Base-by-base conservation (phyloP, 2,797 vertebrate genomes). In the Phalloptychus januarius region DNA sequence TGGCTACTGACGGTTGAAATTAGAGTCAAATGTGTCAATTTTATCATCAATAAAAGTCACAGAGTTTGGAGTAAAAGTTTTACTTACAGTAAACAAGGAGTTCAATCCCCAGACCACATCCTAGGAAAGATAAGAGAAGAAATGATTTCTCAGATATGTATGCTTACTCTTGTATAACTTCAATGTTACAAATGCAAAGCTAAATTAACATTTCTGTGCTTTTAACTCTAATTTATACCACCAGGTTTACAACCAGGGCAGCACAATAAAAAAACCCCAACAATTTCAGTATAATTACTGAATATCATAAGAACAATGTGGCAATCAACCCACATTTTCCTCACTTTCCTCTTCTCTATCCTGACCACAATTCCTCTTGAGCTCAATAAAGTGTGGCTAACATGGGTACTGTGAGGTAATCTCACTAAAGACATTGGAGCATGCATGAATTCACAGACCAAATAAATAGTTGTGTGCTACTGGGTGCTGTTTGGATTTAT, bases 21-120 rank as follows among this genome's bases (percentile, higher is more conserved):
- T 36, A 63, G 18, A 63, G 61, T 63, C 36, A 63, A 63, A 63
- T 36, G 61, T 36, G 31, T 63, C 7, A 61, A 61, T 61, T 61
- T 61, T 61, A 61, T 0, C 23, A 7, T 25, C 4, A 31, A 7
- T 38, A 16, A 50, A 3, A 72, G n/a, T 2, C 12, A 42, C 1
- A 36, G 40, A 11, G 18, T 31, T 2, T 33, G 20, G 10, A 16
- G 0, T 12, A 71, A 71, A 81, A 74, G 56, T 10, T 28, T 75
- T 91, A 98, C 98, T 99, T 96, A 99, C 98, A 81, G 98, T 99
- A 95, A 99, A 99, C 92, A 99, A 96, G 33, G 97, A 98, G 93
- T 99, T 99, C 91, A 99, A 92, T 84, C 98, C 98, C 98, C 98
- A 99, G 65, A 99, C 97, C 70, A 99, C 97, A 83, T 99, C 98